phyloP scores from a whole-genome alignment of 1,140 invertebrate genomes.

The Drosophila nikananu region DNA sequence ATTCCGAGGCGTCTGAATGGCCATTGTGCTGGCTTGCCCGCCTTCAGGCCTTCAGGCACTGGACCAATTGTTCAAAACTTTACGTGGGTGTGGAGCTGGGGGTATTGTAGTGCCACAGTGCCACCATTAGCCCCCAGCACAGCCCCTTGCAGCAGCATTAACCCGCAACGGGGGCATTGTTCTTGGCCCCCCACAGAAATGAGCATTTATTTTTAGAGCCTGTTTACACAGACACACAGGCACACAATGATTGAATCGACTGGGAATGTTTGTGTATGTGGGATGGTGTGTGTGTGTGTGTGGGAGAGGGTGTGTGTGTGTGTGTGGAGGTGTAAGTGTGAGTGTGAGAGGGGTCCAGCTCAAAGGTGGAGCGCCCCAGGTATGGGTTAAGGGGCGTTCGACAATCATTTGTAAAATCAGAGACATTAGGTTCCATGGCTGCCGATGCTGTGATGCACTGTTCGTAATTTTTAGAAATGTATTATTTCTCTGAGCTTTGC shows the following conservation, averaged over 20 bases:
- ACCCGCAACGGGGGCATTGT: conserved; percentile 31
- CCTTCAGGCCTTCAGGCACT: conserved; percentile 2
- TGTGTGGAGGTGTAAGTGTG: not conserved
- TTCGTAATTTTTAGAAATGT: not conserved
- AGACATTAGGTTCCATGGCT: conserved; percentile 65
- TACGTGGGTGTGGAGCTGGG: not conserved
- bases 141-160: conserved; percentile 6
- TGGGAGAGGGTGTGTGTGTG: not conserved
- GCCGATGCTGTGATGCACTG: conserved; percentile 7
- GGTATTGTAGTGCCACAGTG: not conserved
- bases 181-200: conserved; percentile 43
- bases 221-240: conserved; percentile 39
- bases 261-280: conserved; percentile 24
- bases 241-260: conserved; percentile 64
- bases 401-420: conserved; percentile 79
- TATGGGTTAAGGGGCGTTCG: conserved; percentile 34
- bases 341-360: conserved; percentile 3
- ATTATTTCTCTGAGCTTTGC: not conserved
- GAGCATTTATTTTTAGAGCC: conserved; percentile 57
- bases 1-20: not conserved
- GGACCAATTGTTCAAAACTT: conserved; percentile 40
- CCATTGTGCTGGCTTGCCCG: conserved; percentile 6
- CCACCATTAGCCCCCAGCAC: not conserved
- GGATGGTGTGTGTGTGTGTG: not conserved
- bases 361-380: conserved; percentile 25